phyloP scores from a whole-genome alignment of 2,888 invertebrate genomes.

The Anoncus sp. region DNA sequence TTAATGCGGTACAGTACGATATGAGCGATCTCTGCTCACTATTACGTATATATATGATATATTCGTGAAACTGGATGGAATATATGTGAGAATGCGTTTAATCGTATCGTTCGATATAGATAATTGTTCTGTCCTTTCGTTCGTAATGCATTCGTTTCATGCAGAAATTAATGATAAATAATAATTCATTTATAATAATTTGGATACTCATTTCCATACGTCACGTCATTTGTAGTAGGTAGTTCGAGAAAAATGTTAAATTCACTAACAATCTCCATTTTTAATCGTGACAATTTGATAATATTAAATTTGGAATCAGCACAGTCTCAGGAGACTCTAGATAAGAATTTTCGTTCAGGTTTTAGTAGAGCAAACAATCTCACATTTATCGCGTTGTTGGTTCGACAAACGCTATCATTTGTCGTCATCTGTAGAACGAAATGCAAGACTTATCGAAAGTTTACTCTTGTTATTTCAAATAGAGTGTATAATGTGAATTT shows the following conservation, averaged over 20 bases:
- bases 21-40: conserved; percentile 19
- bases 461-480: not conserved
- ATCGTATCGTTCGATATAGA: not conserved
- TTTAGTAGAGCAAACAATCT: too few species aligned
- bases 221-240: not conserved
- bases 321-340: not conserved
- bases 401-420: too few species aligned
- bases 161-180: not conserved
- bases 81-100: not conserved
- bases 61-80: conserved; percentile 6
- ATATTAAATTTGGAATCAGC: not conserved
- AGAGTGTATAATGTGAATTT: not conserved
- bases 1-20: conserved; percentile 12
- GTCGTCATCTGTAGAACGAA: too few species aligned
- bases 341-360: not conserved
- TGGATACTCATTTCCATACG: not conserved
- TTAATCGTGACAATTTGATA: not conserved
- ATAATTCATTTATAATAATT: not conserved
- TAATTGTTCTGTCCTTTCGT: not conserved
- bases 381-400: too few species aligned
- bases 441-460: not conserved
- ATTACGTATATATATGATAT: conserved; percentile 16
- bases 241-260: not conserved
- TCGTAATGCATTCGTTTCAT: not conserved
- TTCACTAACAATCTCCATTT: not conserved